phyloP scores from a whole-genome alignment of 2,113 vertebrate species.

The Meleagris gallopavo region DNA sequence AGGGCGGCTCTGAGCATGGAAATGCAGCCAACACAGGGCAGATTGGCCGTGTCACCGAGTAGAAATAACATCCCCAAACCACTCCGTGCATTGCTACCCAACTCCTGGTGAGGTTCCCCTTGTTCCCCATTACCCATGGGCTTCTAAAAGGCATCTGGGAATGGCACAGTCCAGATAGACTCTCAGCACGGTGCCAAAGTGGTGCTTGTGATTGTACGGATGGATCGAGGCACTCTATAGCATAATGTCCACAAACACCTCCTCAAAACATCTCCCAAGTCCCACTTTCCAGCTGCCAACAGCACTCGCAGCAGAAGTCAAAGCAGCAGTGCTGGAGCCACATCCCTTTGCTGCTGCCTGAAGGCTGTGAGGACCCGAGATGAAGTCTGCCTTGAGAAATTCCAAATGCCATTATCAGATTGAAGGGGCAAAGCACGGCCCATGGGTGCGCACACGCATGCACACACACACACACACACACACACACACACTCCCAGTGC shows the following conservation, averaged over 20 bases:
- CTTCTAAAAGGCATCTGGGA: neutral
- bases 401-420: neutral
- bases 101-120: neutral
- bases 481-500: neutral
- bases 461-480: neutral
- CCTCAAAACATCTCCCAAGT: slow-evolving; percentile 49
- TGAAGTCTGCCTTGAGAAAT: slow-evolving; percentile 56
- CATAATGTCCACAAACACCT: neutral
- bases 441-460: too few species aligned
- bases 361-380: slow-evolving; percentile 27
- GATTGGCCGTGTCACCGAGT: slow-evolving; percentile 44
- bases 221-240: too few species aligned
- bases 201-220: neutral
- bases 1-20: neutral
- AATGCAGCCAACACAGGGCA: neutral
- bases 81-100: neutral
- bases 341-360: neutral
- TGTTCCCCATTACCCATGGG: slow-evolving; percentile 7
- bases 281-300: slow-evolving; percentile 62
- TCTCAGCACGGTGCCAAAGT: neutral
- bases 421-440: rapidly evolving
- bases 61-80: neutral
- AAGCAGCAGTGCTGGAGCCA: slow-evolving; percentile 48
- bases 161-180: neutral
- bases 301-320: slow-evolving; percentile 51